Evolutionary conservation across 2,113 vertebrate species (phyloP).

Genomic region (Malurus melanocephalus): DNA sequence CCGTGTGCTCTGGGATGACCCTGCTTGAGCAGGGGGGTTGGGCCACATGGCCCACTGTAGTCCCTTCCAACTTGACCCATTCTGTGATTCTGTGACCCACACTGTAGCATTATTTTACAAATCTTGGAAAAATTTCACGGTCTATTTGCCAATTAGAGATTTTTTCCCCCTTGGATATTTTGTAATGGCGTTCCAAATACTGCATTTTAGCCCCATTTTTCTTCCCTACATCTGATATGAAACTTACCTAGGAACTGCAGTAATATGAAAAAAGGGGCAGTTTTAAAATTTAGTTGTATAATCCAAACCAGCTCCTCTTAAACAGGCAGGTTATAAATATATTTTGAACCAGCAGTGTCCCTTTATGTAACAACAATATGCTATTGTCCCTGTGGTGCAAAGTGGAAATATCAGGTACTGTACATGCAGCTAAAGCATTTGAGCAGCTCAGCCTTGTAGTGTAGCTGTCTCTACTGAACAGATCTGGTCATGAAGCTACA

Average conservation of each 20-base stretch:
- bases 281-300: neutral
- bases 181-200: neutral
- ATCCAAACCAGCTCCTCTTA: neutral
- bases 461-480: neutral
- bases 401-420: neutral
- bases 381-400: neutral
- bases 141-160: neutral
- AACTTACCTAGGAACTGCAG: neutral
- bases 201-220: neutral
- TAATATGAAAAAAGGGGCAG: neutral
- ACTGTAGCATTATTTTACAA: neutral
- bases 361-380: neutral
- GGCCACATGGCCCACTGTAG: neutral
- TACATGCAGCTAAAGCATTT: neutral
- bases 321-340: neutral
- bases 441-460: neutral
- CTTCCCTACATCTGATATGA: neutral
- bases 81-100: neutral
- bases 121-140: neutral
- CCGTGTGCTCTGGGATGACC: neutral
- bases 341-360: neutral
- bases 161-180: neutral
- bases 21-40: neutral
- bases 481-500: neutral
- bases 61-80: neutral